A percentile compares a stretch with the other conserved stretches of the same genome.
Conservation (phyloP, 2,797 vertebrate genomes). For the Amblyopsis hoosieri region DNA sequence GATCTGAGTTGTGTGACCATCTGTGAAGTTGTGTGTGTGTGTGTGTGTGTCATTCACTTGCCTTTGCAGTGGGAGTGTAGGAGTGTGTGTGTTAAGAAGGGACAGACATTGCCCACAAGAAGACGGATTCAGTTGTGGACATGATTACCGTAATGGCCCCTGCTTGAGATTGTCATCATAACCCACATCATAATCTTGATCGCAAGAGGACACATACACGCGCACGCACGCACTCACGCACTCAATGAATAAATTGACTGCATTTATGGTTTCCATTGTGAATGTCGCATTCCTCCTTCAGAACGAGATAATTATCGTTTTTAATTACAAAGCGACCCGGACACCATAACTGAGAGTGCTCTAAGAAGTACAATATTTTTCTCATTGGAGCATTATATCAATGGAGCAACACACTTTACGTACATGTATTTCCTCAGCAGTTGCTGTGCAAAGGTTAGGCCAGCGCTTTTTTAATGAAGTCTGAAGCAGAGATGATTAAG, state of each 20-base stretch:
- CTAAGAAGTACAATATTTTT: conserved; percentile 44
- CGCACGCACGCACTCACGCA: conserved; percentile 1
- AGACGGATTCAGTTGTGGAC: conserved; percentile 15
- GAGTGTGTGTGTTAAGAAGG: conserved; percentile 3
- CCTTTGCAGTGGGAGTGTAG: background rate
- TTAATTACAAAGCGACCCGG: conserved; percentile 46
- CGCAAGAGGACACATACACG: background rate
- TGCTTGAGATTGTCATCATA: conserved; percentile 12
- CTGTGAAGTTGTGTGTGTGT: background rate
- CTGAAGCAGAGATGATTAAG: no score
- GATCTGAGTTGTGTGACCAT: conserved; percentile 31
- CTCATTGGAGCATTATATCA: conserved; percentile 41
- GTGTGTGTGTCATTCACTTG: background rate
- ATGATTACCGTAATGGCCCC: conserved; percentile 30
- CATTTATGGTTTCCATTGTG: conserved; percentile 18
- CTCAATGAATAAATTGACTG: background rate
- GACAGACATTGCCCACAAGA: conserved; percentile 6
- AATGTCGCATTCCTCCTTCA: conserved; percentile 29
- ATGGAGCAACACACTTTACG: background rate
- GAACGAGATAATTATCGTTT: conserved; percentile 44
- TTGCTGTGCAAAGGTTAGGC: conserved; percentile 6
- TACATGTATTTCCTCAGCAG: background rate
- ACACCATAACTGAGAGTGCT: conserved; percentile 24
- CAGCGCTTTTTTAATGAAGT: conserved; percentile 2
- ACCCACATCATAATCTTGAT: background rate